Evolutionary conservation across 1,140 invertebrate genomes (phyloP), one percentile per base, ranked within the genome.

Genomic region (Ephestia elutella): DNA sequence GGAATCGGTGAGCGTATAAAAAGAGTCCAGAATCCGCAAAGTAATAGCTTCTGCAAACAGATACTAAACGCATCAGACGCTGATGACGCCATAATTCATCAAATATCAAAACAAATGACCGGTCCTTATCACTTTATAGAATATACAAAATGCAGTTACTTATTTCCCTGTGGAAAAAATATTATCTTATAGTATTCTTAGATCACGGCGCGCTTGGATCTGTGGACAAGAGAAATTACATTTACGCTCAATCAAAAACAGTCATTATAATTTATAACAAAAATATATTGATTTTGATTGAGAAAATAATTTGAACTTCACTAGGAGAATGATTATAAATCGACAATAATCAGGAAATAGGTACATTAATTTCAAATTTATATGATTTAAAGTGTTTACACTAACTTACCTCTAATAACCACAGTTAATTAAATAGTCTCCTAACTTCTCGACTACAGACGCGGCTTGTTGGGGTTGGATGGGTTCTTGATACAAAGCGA

Each of bases 381-480:
- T n/a, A n/a, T n/a, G n/a, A n/a, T n/a, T n/a, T n/a, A n/a, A n/a
- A n/a, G n/a, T n/a, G n/a, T n/a, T n/a, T n/a, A n/a, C n/a, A n/a
- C 63, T 3, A 44, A 67, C 76, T 81, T 60, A 87, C 89, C 87
- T 92, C 93, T 96, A 97, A 94, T 96, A 97, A 92, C 96, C 95
- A 92, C 95, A 96, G 91, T 92, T 93, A 91, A 96, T 92, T 92
- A 97, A 93, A 93, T 97, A 97, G 90, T 97, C 96, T 91, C 96
- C 96, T 92, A 97, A 92, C 92, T 97, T 97, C 93, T 97, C 96
- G 88, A 97, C 96, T 89, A 97, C 95, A 71, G 95, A 96, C 86
- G 96, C 96, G 82, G 95, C 95, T 91, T 97, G 96, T 90, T 97
- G 95, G 88, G 96, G 96, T 91, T 97, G 95, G 89, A 97, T 96